Evolutionary conservation across 2,113 vertebrate genomes (phyloP).

Genomic region (Poeciliopsis occidentalis): DNA sequence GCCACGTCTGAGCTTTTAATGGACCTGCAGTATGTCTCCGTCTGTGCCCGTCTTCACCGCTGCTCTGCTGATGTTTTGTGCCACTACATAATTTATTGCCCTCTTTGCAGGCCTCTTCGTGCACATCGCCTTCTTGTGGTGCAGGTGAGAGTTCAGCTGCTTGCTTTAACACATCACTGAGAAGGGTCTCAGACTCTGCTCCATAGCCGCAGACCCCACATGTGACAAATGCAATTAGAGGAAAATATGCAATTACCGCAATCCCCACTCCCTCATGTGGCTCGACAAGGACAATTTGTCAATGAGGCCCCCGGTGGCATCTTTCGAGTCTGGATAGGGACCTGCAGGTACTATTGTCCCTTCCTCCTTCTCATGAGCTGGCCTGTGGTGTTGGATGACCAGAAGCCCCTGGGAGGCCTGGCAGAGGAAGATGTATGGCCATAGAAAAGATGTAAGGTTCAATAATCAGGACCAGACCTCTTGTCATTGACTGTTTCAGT

Average conservation of each 20-base stretch:
- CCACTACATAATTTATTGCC: conserved; percentile 75
- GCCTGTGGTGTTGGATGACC: conserved; percentile 57
- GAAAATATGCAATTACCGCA: conserved; percentile 81
- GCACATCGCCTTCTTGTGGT: conserved; percentile 54
- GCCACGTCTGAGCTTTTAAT: conserved; percentile 52
- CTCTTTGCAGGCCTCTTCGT: conserved; percentile 57
- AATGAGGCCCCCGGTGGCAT: conserved; percentile 78
- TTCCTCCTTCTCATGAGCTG: conserved; percentile 56
- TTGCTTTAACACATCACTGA: conserved; percentile 70
- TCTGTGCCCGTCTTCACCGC: conserved; percentile 51
- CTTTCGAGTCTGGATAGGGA: conserved; percentile 69
- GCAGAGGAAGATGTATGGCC: conserved; percentile 68
- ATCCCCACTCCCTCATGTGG: conserved; percentile 73
- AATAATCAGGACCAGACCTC: conserved; percentile 61
- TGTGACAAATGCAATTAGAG: conserved; percentile 83
- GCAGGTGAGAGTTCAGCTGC: conserved; percentile 78
- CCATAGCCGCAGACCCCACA: conserved; percentile 66
- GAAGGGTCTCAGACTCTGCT: conserved; percentile 56
- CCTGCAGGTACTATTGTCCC: conserved; percentile 72
- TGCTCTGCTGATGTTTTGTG: conserved; percentile 71
- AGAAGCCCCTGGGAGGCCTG: conserved; percentile 57
- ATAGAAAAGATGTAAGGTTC: conserved; percentile 56
- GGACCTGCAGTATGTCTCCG: conserved; percentile 59
- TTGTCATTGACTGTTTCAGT: conserved; percentile 48
- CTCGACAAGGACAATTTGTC: conserved; percentile 84